Evolutionary conservation across 30 jellyfish, hydroid and myxozoan species (phyloP).

Genomic region (Euphysa ruthae): DNA sequence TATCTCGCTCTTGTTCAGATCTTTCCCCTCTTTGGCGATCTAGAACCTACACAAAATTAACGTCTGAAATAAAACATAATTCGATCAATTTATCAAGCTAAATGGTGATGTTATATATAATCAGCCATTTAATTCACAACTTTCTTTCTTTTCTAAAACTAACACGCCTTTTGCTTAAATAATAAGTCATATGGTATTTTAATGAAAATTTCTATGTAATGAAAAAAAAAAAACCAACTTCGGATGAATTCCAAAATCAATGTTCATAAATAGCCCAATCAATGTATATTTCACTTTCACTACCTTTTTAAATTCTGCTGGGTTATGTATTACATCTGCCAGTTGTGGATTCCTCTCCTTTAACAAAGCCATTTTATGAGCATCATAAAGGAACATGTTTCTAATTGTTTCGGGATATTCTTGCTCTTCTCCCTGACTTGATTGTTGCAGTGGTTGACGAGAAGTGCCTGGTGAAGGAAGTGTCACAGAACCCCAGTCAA

Average conservation of each 20-base stretch:
- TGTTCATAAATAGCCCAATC: too few species aligned
- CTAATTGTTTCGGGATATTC: slow-evolving; percentile 88
- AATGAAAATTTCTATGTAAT: too few species aligned
- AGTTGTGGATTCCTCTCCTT: slow-evolving; percentile 94
- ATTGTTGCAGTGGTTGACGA: slow-evolving; percentile 21
- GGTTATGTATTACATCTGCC: slow-evolving; percentile 67
- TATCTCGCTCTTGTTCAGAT: slow-evolving; percentile 58
- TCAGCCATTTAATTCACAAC: not conserved
- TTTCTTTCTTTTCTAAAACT: not conserved
- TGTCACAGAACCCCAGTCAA: slow-evolving; percentile 88
- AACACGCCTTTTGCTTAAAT: too few species aligned
- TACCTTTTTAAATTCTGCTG: slow-evolving; percentile 14
- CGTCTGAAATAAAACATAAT: not conserved
- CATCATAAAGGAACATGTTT: slow-evolving; percentile 57
- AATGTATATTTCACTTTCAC: too few species aligned
- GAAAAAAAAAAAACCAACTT: too few species aligned
- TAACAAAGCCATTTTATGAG: slow-evolving; percentile 76
- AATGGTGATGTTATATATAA: not conserved
- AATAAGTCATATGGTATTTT: too few species aligned
- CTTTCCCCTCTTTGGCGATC: slow-evolving; percentile 76
- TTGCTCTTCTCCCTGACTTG: slow-evolving; percentile 21
- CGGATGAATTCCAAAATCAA: not conserved
- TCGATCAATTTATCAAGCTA: not conserved
- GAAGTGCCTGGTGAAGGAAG: slow-evolving; percentile 51
- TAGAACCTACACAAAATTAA: slow-evolving; percentile 22